Evolutionary conservation across 2,113 vertebrate genomes (phyloP).

Genomic region (Elanoides forficatus): DNA sequence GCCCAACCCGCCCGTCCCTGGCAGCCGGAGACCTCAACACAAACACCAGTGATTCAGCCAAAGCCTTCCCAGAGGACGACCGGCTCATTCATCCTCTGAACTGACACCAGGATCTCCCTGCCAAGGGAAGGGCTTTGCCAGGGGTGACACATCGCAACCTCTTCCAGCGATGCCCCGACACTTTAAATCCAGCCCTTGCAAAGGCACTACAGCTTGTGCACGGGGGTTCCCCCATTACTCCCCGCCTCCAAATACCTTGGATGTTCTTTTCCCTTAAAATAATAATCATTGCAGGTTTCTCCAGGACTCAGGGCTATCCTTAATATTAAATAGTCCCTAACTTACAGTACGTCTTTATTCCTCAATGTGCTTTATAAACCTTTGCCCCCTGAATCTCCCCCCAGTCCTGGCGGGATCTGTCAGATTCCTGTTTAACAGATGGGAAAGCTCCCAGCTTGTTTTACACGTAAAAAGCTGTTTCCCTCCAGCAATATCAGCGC

Average conservation of each 20-base stretch:
- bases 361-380: not conserved
- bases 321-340: not conserved
- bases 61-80: not conserved
- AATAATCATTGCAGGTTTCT: not conserved
- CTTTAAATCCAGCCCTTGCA: not conserved
- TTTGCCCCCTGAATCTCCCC: not conserved
- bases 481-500: not conserved
- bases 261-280: not conserved
- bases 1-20: not conserved
- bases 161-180: not conserved
- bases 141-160: not conserved
- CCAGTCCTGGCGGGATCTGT: not conserved
- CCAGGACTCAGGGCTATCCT: not conserved
- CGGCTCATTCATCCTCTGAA: not conserved
- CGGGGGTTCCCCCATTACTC: accelerated
- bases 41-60: not conserved
- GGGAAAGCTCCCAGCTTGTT: not conserved
- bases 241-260: accelerated
- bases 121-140: not conserved
- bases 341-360: not conserved
- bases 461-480: not conserved
- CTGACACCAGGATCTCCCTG: not conserved
- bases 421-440: not conserved
- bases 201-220: not conserved
- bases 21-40: not conserved